Base-by-base conservation (phyloP, 2,113 vertebrate genomes). In the Pseudorhombus dupliciocellatus region DNA sequence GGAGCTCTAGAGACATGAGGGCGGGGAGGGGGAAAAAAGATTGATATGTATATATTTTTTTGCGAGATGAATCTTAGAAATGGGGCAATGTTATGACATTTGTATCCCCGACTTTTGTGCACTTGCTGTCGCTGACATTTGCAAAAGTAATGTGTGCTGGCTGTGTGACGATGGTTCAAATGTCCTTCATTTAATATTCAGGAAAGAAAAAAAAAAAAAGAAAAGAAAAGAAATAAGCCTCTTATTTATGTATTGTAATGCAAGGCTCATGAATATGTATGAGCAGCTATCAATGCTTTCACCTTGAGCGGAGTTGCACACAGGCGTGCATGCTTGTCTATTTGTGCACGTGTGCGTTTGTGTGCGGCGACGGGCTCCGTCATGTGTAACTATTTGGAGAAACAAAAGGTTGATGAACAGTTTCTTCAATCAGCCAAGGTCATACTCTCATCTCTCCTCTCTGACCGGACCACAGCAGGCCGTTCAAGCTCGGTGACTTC, bases 191-290 rank as follows among this genome's bases (percentile, higher is more conserved):
- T 77, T 80, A 80, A 87, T 76, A 89, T 86, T 85, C 75, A 60
- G 65, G 42, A 24, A 73, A 68, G 40, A 24, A n/a, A 61, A 57
- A 70, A 80, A 73, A 81, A 26, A 5, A n/a, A n/a, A n/a, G n/a
- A n/a, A n/a, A n/a, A n/a, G n/a, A n/a, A n/a, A 56, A 37, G 56
- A 72, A 83, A 85, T 79, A 89, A 83, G 87, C 71, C 6, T 76
- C 84, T 87, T 84, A 87, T 87, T 88, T 88, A 85, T 87, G 89
- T 89, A 90, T 86, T 88, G 82, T 86, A 80, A 87, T 88, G 79
- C 70, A 61, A 71, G 81, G 46, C 55, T 51, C 55, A 75, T 88
- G 80, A 89, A 90, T 91, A 90, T 90, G 82, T 82, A 87, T 81
- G 57, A 84, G 67, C 46, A 75, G 62, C 75, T 88, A 84, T 88